These are phyloP conservation scores for Tachina grossa DNA, from an alignment of 2,888 invertebrate species.

Conservation along the genomic window DNA sequence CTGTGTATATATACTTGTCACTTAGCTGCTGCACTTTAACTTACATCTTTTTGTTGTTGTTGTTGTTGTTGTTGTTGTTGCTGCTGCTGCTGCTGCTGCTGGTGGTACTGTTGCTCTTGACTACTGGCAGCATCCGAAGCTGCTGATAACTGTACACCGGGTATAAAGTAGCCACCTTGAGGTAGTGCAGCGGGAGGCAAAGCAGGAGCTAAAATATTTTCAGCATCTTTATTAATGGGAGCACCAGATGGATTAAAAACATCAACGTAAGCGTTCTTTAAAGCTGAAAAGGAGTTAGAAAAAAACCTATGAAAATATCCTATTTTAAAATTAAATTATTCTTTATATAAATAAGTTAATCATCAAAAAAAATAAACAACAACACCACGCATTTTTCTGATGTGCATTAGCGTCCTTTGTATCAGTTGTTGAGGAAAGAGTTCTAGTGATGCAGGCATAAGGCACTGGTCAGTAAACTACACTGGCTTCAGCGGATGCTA, in stretches of 20 bases:
- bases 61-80: no score
- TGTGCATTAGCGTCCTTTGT: no score
- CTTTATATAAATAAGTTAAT: no score
- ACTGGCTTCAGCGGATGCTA: no score
- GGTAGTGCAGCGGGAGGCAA: conserved; percentile 81
- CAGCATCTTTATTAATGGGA: conserved; percentile 78
- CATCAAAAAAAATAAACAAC: no score
- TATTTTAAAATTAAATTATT: background rate
- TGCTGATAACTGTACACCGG: conserved; percentile 63
- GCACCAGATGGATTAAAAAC: conserved; percentile 90
- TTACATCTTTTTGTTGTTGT: conserved; percentile 72
- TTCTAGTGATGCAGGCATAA: no score
- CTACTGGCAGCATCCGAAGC: conserved; percentile 32
- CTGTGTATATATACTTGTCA: background rate
- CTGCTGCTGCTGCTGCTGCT: no score
- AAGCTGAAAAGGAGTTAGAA: conserved; percentile 84
- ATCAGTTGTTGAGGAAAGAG: no score
- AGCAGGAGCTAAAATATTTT: conserved; percentile 81
- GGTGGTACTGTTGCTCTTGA: conserved; percentile 71
- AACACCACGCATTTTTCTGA: no score
- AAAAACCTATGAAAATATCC: background rate
- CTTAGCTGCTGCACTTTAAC: conserved; percentile 8
- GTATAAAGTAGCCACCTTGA: conserved; percentile 81
- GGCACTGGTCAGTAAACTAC: no score
- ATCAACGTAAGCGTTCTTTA: conserved; percentile 94